phyloP scores from a whole-genome alignment of 2,888 invertebrate genomes.

The Tetranychus piercei region DNA sequence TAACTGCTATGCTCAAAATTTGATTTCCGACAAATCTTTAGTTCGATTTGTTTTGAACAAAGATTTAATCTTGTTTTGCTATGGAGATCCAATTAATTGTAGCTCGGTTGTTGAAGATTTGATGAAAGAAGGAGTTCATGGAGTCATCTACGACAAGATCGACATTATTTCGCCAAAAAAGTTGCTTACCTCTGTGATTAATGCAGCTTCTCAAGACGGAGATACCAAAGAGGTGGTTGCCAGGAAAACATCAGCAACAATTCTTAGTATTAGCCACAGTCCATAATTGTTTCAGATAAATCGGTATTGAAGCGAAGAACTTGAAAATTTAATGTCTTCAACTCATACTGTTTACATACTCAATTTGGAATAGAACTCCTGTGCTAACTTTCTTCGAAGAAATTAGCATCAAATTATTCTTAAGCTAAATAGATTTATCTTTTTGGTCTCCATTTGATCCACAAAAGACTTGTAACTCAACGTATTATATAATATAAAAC shows the following conservation, averaged over 20 bases:
- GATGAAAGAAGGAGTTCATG: slow-evolving; percentile 75
- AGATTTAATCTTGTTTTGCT: slow-evolving; percentile 76
- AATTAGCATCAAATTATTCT: no score
- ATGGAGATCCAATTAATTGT: slow-evolving; percentile 91
- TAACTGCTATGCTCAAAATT: slow-evolving; percentile 68
- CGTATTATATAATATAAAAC: no score
- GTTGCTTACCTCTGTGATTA: not conserved
- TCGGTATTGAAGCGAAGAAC: not conserved
- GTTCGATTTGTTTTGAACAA: slow-evolving; percentile 57
- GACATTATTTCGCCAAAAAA: slow-evolving; percentile 7
- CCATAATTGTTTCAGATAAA: not conserved
- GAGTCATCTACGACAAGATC: slow-evolving; percentile 83
- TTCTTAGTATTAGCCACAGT: not conserved
- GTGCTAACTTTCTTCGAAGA: no score
- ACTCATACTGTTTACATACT: no score
- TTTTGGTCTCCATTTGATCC: no score
- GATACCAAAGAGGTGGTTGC: not conserved
- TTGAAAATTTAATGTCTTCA: no score
- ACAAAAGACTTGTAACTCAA: no score
- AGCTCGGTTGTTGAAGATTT: slow-evolving; percentile 62
- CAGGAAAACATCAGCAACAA: not conserved
- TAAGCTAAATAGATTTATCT: no score
- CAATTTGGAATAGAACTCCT: no score
- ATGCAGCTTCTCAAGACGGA: not conserved
- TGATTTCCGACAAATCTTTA: slow-evolving; percentile 57